These are phyloP conservation scores for Crepidodera aurea DNA, from an alignment of 2,888 invertebrate species.

Conservation along the genomic window DNA sequence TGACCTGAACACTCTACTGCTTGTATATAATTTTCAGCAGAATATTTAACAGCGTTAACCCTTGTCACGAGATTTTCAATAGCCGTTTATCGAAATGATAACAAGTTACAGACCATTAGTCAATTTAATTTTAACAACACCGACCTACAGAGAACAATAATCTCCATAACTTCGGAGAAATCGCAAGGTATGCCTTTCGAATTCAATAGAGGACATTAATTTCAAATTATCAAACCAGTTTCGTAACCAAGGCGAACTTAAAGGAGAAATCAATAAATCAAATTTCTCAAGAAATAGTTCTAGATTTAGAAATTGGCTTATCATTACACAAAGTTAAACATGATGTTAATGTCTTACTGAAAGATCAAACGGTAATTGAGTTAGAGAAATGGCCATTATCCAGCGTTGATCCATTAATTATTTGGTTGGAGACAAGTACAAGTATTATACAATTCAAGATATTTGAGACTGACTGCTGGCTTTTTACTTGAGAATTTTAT, in stretches of 20 bases:
- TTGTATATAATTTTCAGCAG: not conserved
- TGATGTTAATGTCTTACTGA: too few relatives aligned
- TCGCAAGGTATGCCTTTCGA: constrained; percentile 6
- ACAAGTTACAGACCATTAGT: constrained; percentile 10
- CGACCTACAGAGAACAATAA: constrained; percentile 2
- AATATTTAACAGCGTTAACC: not conserved
- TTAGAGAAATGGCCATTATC: too few relatives aligned
- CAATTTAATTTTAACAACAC: constrained; percentile 16
- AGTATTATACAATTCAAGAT: too few relatives aligned
- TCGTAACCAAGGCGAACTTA: not conserved
- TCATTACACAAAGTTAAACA: too few relatives aligned
- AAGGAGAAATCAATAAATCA: not conserved
- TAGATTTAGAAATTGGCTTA: too few relatives aligned
- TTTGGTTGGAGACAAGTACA: too few relatives aligned
- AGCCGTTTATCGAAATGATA: constrained; percentile 9
- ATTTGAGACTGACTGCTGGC: too few relatives aligned
- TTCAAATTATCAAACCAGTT: constrained; percentile 20
- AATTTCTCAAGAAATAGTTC: constrained; percentile 2
- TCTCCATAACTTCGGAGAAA: constrained; percentile 11
- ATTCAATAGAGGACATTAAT: constrained; percentile 24
- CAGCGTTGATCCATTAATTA: too few relatives aligned
- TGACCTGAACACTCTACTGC: not conserved
- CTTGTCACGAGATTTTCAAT: not conserved
- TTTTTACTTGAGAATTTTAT: too few relatives aligned
- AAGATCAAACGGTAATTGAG: too few relatives aligned